Percentiles rank a stretch among this genome's conserved stretches.
Evolutionary conservation across 2,797 vertebrate genomes (phyloP).

Genomic region (Carapus acus): DNA sequence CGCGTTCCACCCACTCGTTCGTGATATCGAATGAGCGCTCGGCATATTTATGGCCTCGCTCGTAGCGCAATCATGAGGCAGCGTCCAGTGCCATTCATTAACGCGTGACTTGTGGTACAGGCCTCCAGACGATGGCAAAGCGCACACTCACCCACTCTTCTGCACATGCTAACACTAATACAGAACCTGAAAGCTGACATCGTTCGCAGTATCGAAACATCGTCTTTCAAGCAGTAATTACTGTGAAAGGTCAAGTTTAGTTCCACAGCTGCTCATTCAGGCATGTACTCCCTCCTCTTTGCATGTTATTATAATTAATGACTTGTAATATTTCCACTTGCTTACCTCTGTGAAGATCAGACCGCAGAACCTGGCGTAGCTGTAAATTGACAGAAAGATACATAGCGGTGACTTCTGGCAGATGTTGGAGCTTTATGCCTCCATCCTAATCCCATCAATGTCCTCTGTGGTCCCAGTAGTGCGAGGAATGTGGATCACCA

Average conservation of each 20-base stretch:
- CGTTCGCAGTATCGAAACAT: background rate
- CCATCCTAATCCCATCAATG: conserved; percentile 12
- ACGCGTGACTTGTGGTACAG: conserved; percentile 15
- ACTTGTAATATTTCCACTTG: conserved; percentile 36
- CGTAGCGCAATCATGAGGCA: conserved; percentile 46
- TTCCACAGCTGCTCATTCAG: conserved; percentile 28
- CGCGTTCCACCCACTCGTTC: conserved; percentile 55
- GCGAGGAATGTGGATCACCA: conserved; percentile 27
- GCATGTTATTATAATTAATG: conserved; percentile 58
- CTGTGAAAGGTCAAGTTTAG: conserved; percentile 53
- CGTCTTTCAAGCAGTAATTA: conserved; percentile 34
- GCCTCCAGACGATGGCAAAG: background rate
- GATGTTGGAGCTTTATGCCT: conserved; percentile 7
- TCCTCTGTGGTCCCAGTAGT: conserved; percentile 14
- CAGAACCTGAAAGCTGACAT: too few relatives aligned
- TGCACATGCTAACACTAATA: background rate
- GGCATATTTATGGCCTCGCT: conserved; percentile 61
- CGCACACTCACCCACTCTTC: conserved; percentile 1
- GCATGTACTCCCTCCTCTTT: conserved; percentile 30
- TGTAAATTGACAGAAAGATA: too few relatives aligned
- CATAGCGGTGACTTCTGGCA: background rate
- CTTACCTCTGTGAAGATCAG: conserved; percentile 49
- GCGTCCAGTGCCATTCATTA: conserved; percentile 29
- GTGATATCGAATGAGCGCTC: conserved; percentile 62
- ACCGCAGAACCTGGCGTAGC: too few relatives aligned